Evolutionary conservation across 2,113 vertebrate genomes (phyloP), one percentile per base, ranked within the genome.

Genomic region (Acanthisitta chloris): DNA sequence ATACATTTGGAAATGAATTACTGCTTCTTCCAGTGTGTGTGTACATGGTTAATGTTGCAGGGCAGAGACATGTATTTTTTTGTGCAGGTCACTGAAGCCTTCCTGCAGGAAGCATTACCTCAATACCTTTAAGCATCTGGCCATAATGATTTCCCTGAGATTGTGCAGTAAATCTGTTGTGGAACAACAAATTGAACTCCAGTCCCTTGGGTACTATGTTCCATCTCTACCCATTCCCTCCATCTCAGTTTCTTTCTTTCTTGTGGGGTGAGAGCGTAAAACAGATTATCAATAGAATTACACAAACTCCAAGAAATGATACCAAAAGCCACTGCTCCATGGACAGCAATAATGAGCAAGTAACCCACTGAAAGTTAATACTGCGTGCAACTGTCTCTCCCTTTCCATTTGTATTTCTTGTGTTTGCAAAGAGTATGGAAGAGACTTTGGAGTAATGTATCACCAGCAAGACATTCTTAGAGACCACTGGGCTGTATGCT

Each of bases 151-250:
- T 96, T 95, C n/a, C 67, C 40, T 52, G 86, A 94, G 82, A 90
- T 42, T 92, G 93, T 86, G 90, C 92, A 90, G 88, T 93, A 93
- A 92, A 92, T 94, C 79, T 88, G 40, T 54, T 76, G 86, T 88
- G 64, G 87, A 94, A 64, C 71, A 93, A 43, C 85, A 95, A 90
- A 97, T 81, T 90, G 93, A 86, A 74, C 76, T 88, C 51, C 19
- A 52, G 0, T 92, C 92, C 78, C 64, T 80, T 83, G 94, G 69
- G 94, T 88, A 59, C 90, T 40, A 62, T 96, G 94, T 91, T 96
- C 92, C 34, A 40, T 70, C 58, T 81, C 92, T 94, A 83, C 33
- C 79, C 25, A 24, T 91, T 79, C 91, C 61, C 17, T 81, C 81
- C 40, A 46, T 86, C 46, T 87, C 57, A 14, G 29, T 58, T 81